Evolutionary conservation across 2,113 vertebrate genomes (phyloP).

Genomic region (Phycodurus eques): DNA sequence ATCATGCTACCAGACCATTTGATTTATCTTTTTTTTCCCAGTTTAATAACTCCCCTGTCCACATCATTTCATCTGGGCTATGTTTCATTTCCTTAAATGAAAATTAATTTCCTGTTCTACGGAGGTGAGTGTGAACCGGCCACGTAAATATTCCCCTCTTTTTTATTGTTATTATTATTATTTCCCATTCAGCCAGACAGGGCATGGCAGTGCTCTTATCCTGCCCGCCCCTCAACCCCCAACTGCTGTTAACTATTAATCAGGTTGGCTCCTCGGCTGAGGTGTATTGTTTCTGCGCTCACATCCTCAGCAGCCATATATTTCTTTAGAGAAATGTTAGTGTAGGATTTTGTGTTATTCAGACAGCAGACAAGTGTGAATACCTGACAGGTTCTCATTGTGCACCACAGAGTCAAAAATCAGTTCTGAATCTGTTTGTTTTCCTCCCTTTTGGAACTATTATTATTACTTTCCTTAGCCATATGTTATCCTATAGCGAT

Average conservation of each 20-base stretch:
- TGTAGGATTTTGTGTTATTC: constrained; percentile 8
- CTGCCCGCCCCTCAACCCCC: not conserved
- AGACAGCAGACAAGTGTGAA: constrained; percentile 1
- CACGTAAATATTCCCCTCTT: not conserved
- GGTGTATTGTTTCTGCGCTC: constrained; percentile 3
- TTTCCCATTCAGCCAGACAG: not conserved
- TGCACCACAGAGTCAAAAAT: not conserved
- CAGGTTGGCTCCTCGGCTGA: not conserved
- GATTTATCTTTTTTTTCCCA: constrained; percentile 1
- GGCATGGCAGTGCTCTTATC: no score
- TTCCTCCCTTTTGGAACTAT: not conserved
- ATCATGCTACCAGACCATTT: not conserved
- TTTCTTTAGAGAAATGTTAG: constrained; percentile 20
- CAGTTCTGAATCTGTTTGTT: not conserved
- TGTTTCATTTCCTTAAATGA: constrained; percentile 11
- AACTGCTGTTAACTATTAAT: not conserved
- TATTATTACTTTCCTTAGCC: constrained; percentile 6
- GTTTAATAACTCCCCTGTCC: constrained; percentile 20
- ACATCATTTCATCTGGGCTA: not conserved
- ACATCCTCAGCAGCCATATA: constrained; percentile 8
- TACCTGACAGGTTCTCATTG: not conserved
- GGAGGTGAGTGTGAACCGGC: not conserved
- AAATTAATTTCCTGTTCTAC: constrained; percentile 39
- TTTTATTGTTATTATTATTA: constrained; percentile 2
- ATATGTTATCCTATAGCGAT: not conserved